Evolutionary conservation across 1,140 invertebrate genomes (phyloP), one percentile per base, ranked within the genome.

Genomic region (Phymastichus coffea): DNA sequence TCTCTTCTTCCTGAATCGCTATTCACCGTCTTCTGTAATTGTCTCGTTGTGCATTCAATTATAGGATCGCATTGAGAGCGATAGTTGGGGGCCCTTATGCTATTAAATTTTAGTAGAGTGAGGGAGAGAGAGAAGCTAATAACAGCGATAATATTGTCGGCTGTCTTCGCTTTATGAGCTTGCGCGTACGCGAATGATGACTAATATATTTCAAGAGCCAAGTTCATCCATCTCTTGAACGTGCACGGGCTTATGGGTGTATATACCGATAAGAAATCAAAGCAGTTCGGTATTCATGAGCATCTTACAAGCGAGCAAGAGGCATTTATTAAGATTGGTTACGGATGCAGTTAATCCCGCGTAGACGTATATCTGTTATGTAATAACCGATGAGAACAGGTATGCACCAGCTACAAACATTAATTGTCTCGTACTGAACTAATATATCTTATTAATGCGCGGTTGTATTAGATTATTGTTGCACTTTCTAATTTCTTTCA

Each of bases 181-280:
- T n/a, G n/a, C n/a, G 51, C 37, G 55, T 58, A 68, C 69, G 70
- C 70, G 66, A 70, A 66, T 68, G 72, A 76, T 76, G 74, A 76
- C 72, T 75, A 76, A 77, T 77, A 77, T 72, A 77, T 76, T 76
- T 72, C 66, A 59, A 58, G 61, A 48, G 63, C 56, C 60, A n/a
- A 67, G 67, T 69, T 69, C 75, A 77, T 75, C 70, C 70, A 74
- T 75, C 72, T 74, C 72, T 2, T 1, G 41, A 23, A 10, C n/a
- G 22, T 22, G 17, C 41, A 10, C 14, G 15, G 37, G 54, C 48
- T 56, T 63, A 61, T 57, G 49, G 55, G 62, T 65, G 48, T 64
- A n/a, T n/a, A n/a, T n/a, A 65, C 66, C 72, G 70, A 73, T 70
- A 67, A 67, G 69, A 68, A 72, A 72, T 53, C 59, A 41, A 62